Evolutionary conservation across 2,797 vertebrate species (phyloP), one percentile per base, ranked within the genome.

Genomic region (Psittacula derbiana): DNA sequence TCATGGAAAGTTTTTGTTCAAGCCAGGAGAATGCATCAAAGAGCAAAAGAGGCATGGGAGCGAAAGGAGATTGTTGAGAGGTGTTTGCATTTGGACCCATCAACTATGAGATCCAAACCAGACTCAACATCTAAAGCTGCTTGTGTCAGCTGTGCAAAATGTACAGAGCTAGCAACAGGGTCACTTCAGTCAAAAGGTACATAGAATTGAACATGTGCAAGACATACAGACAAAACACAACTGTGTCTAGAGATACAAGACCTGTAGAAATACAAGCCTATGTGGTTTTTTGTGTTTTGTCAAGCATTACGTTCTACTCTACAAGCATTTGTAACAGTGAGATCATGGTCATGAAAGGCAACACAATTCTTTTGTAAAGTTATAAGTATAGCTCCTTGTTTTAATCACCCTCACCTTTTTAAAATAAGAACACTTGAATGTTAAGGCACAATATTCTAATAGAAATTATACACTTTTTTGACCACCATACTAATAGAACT

Each of bases 131-230:
- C 24, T 30, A 49, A 23, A 57, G 60, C 38, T 61, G 65, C 41
- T 21, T 11, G 11, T 40, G 64, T 31, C 41, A 49, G 47, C 65
- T 50, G 3, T 6, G 27, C 11, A 16, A 11, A 19, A 44, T 55
- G n/a, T 28, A 44, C n/a, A 50, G 28, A 78, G 21, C 5, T 5
- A 14, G 31, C 31, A 70, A 27, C 4, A 17, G 15, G 12, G 27
- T 10, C 30, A 30, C 40, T 12, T 21, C 33, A 25, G 44, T 17
- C 13, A 19, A 16, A 44, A 38, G 13, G 25, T 15, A 16, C 18
- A 28, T 0, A 19, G 40, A 46, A 62, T 7, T 10, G 18, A 8
- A 20, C 6, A 8, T 1, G 2, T 33, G 16, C 16, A 36, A 36
- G 33, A 40, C 16, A 5, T 6, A 12, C 10, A n/a, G 44, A 21